Base-by-base conservation (phyloP, 2,797 vertebrate species). In the Sebastes iracundus region DNA sequence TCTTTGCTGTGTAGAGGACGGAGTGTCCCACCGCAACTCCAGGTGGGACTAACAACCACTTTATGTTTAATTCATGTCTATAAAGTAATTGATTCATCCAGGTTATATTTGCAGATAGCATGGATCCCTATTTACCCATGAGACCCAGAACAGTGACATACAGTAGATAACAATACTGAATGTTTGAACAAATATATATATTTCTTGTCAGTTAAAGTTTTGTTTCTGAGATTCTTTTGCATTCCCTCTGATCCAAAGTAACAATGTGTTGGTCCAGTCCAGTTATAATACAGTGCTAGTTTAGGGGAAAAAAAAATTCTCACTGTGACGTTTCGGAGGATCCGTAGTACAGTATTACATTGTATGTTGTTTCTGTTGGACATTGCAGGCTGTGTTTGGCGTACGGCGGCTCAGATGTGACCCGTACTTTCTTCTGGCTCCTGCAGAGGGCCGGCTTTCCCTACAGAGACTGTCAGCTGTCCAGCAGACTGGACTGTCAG, bases 391-490 rank as follows among this genome's bases (percentile, higher is more conserved):
- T 99, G 80, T 97, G 97, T 92, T 95, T 99, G 87, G 96, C 97
- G 0, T 99, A 99, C 4, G 98, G 98, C 1, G 98, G 99, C 27
- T 96, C 97, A 59, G 99, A 99, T 13, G 97, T 99, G 80, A 99
- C 97, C 0, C 95, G 98, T 1, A 98, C 97, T 82, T 98, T 99
- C 91, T 98, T 97, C 68, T 99, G 98, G 98, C 96, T 99, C 79
- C 98, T 99, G 95, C 98, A 99, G 89, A 95, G 97, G 87, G 98
- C 97, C 0, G 98, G 97, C 2, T 99, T 99, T 88, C 98, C 99
- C 23, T 99, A 99, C 6, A 96, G 97, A 94, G 98, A 99, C 66
- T 99, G 98, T 88, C 97, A 99, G 84, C 90, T 99, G 79, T 92
- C 95, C 72, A 98, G 92, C 84, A 97, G 96, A 72, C 93, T 98